These are phyloP conservation scores for Scyliorhinus canicula DNA, from an alignment of 2,797 vertebrate species.

Conservation along the genomic window DNA sequence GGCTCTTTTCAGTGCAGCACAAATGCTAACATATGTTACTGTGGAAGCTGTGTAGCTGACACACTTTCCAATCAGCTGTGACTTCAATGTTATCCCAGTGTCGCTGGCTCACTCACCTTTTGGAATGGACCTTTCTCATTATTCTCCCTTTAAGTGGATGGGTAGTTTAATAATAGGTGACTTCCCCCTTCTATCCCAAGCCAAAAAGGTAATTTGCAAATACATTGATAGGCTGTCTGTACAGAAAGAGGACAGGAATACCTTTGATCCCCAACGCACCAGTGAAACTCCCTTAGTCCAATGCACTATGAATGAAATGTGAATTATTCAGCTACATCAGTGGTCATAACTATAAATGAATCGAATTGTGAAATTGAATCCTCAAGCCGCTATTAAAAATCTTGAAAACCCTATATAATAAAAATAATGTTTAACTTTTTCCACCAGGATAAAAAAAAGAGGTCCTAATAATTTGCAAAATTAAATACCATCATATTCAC, in stretches of 20 bases:
- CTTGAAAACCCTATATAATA: neutral
- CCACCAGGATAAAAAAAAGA: neutral
- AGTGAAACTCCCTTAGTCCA: neutral
- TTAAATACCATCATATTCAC: neutral
- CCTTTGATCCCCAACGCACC: conserved; percentile 2
- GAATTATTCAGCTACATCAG: neutral
- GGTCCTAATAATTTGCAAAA: neutral
- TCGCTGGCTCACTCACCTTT: neutral
- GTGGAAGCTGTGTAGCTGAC: neutral
- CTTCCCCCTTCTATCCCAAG: neutral
- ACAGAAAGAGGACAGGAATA: neutral
- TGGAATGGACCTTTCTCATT: neutral
- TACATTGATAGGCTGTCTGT: neutral
- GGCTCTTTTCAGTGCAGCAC: neutral
- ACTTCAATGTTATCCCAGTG: neutral
- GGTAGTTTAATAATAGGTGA: neutral
- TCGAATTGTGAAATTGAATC: neutral
- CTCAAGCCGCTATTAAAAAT: neutral
- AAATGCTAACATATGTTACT: neutral
- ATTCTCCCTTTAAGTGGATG: neutral
- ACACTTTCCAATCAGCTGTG: neutral
- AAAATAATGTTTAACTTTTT: neutral
- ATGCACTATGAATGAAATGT: neutral
- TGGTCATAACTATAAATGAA: neutral
- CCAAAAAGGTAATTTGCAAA: neutral